Evolutionary conservation across 1,140 invertebrate species (phyloP), one percentile per base, ranked within the genome.

Genomic region (Lycorma delicatula): DNA sequence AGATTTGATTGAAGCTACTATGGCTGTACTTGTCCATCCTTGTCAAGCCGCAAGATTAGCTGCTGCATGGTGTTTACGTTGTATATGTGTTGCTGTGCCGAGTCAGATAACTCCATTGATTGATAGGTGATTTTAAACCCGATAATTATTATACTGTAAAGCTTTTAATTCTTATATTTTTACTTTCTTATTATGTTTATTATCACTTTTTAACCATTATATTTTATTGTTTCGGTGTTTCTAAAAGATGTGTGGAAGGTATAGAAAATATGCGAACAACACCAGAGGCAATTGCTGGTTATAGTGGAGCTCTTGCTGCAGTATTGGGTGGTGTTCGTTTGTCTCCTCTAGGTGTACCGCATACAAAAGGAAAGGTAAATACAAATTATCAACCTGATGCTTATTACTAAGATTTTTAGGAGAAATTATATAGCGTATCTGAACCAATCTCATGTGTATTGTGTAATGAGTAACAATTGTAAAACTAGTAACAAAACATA

Each of bases 331-430:
- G 92, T 53, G 92, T 96, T 1, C 80, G 86, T 54, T 78, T 89
- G 47, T 97, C 93, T 44, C 89, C 93, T 3, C 77, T 98, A 5
- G 96, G 97, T 22, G 90, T 98, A 51, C 97, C 97, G 18, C 94
- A 98, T 72, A 91, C 91, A 36, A 90, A 93, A 64, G 93, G 93
- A 64, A 97, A 97, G 77, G 85, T 96, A 61, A 63, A 31, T 56
- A 53, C 16, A 6, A 7, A 7, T 31, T 31, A 31, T 31, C n/a
- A n/a, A n/a, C n/a, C n/a, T n/a, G n/a, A n/a, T n/a, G n/a, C n/a
- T n/a, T n/a, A n/a, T n/a, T 49, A 58, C n/a, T n/a, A n/a, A n/a
- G n/a, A n/a, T n/a, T n/a, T 44, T 22, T 2, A 12, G 11, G 5
- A 50, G 48, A 26, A 49, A 11, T 22, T 6, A 6, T 49, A 11